phyloP scores from a whole-genome alignment of 2,113 vertebrate species.

The Diadophis punctatus region DNA sequence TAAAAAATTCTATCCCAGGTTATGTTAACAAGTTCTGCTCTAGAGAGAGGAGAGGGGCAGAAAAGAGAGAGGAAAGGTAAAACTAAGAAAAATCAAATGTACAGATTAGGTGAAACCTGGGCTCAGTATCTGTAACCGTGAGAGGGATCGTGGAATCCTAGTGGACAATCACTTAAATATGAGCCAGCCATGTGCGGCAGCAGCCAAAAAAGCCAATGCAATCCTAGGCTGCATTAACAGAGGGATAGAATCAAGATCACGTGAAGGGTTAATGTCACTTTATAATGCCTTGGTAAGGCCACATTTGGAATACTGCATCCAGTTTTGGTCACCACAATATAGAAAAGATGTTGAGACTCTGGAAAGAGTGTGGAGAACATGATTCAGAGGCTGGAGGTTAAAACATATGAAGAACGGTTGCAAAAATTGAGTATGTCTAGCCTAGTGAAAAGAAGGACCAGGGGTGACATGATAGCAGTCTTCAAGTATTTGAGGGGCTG shows the following conservation, averaged over 20 bases:
- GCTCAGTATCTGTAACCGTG: not conserved
- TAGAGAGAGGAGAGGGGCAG: not conserved
- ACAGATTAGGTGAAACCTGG: too few species aligned
- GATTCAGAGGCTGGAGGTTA: not conserved
- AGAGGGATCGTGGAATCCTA: not conserved
- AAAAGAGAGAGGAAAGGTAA: not conserved
- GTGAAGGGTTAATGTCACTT: too few species aligned
- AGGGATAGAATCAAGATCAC: too few species aligned
- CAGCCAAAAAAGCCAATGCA: too few species aligned
- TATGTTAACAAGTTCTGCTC: not conserved
- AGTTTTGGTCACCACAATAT: not conserved
- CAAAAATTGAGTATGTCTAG: not conserved
- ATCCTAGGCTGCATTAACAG: too few species aligned
- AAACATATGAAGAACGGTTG: not conserved
- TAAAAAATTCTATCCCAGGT: not conserved
- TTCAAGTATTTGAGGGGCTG: not conserved
- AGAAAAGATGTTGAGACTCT: not conserved
- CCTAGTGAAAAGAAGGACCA: not conserved
- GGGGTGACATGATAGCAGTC: not conserved
- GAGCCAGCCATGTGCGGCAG: not conserved
- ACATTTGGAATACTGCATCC: not conserved
- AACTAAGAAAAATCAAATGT: not conserved
- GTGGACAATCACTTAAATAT: not conserved
- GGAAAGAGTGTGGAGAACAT: not conserved
- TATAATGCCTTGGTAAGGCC: too few species aligned